Base-by-base conservation (phyloP, 1,140 invertebrate genomes). In the Pseudomyrmex cubaensis region DNA sequence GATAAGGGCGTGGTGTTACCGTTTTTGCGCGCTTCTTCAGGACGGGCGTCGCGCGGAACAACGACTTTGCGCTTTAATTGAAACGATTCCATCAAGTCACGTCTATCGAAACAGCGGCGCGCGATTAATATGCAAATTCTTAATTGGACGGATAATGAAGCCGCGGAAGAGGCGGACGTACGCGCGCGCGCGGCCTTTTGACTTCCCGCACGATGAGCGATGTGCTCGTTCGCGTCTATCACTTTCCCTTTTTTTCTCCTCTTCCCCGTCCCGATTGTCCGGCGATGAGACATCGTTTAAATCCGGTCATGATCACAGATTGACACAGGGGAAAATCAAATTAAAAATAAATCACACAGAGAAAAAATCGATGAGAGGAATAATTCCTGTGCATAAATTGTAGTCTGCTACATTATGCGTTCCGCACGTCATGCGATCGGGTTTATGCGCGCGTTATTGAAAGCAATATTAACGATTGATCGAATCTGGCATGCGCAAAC, bases 51-150 rank as follows among this genome's bases (percentile, higher is more conserved):
- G 35, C 46, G 66, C 48, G 52, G 48, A 20, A 35, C 75, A 74
- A 86, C 48, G 50, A 76, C 50, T 57, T 75, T 83, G 72, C 25
- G 46, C 62, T 85, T 85, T 87, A 88, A 89, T 89, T 87, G 83
- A 90, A 89, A 86, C 84, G 69, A 90, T 90, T 89, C 17, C 76
- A 74, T 84, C 85, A 73, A 86, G 82, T 88, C 89, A 85, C 86
- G 84, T 85, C 75, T 82, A n/a, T 69, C 62, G 61, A 88, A 89
- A 66, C 63, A 74, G 20, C 59, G 57, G 15, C 4, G 17, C 63
- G 62, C 67, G 78, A 88, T 90, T 89, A 90, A 88, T 85, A 89
- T 88, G 83, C 88, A 88, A 90, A 90, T 90, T 88, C 83, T 85
- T 90, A 90, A 90, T 89, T 90, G 75, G 63, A 80, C 59, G 82